phyloP scores from a whole-genome alignment of 37 sponge, comb jelly and placozoan genomes.

The Spongia lamella region DNA sequence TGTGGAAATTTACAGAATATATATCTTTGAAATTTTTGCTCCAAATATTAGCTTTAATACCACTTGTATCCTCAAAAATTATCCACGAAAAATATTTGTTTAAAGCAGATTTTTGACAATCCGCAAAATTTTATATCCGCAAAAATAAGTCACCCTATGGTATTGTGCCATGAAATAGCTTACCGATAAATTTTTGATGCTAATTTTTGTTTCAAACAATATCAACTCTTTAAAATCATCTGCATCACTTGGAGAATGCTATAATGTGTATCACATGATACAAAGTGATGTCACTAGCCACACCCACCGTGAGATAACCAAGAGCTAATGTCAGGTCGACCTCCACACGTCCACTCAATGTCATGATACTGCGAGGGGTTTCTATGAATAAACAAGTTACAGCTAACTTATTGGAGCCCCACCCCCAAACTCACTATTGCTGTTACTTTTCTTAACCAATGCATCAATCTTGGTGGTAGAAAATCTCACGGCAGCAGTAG shows the following conservation, averaged over 20 bases:
- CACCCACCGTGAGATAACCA: slow-evolving; percentile 50
- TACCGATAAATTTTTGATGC: slow-evolving; percentile 59
- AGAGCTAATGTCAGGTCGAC: slow-evolving; percentile 62
- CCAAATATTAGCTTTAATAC: too few species aligned
- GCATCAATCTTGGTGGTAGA: slow-evolving; percentile 70
- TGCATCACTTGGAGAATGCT: slow-evolving; percentile 24
- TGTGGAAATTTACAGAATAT: too few species aligned
- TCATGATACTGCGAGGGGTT: slow-evolving; percentile 35
- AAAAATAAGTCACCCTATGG: too few species aligned
- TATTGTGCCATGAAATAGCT: too few species aligned
- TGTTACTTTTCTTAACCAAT: slow-evolving; percentile 36
- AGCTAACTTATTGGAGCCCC: too few species aligned
- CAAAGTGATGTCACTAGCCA: not conserved
- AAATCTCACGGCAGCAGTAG: slow-evolving; percentile 66
- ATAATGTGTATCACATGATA: not conserved
- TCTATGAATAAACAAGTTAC: too few species aligned
- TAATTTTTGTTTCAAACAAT: slow-evolving; percentile 58
- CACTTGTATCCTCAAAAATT: too few species aligned
- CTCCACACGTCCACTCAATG: slow-evolving; percentile 62
- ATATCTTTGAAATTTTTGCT: too few species aligned
- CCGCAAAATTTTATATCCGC: too few species aligned
- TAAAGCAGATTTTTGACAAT: too few species aligned
- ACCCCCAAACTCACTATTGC: not conserved
- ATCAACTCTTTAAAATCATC: slow-evolving; percentile 74
- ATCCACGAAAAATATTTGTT: too few species aligned